Evolutionary conservation across 2,113 vertebrate genomes (phyloP), one percentile per base, ranked within the genome.

Genomic region (Triplophysa siluroides): DNA sequence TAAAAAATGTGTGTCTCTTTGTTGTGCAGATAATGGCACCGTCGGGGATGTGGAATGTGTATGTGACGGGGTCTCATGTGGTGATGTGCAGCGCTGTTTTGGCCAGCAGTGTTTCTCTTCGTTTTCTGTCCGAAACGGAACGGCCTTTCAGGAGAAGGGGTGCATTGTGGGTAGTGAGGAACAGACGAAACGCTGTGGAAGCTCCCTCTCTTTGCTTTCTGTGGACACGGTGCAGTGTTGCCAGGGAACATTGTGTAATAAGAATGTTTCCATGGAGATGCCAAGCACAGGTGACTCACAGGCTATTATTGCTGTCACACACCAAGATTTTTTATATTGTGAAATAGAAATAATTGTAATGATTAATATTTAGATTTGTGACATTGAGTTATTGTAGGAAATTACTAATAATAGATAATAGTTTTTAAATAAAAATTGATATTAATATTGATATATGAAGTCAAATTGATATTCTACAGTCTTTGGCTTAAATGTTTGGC

Each of bases 221-320:
- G 94, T 95, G 85, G 93, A 96, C 81, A 92, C 92, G 5, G 93
- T 98, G 23, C 92, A 96, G 79, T 99, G 97, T 93, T 99, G 98
- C 89, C 90, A 91, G 19, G 96, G 95, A 0, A 88, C 95, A 86
- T 91, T 98, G 90, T 99, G 97, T 81, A 99, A 99, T 90, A 90
- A 92, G 90, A 98, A 99, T 78, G 88, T 95, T 85, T 95, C 96
- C 0, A 90, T 93, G 0, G 93, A 94, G 86, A 82, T 93, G 67
- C 94, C 91, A 8, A 89, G 88, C 0, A 95, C 93, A 93, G 96
- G 96, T 96, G 88, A 92, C 11, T 8, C 10, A 19, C 68, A 62
- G 12, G 16, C 29, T 62, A 33, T 33, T 16, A 41, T 60, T n/a
- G 14, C 5, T 7, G 5, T 38, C 33, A 7, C 33, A 8, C 33